phyloP scores from a whole-genome alignment of 2,797 vertebrate genomes.

The Merluccius polli region DNA sequence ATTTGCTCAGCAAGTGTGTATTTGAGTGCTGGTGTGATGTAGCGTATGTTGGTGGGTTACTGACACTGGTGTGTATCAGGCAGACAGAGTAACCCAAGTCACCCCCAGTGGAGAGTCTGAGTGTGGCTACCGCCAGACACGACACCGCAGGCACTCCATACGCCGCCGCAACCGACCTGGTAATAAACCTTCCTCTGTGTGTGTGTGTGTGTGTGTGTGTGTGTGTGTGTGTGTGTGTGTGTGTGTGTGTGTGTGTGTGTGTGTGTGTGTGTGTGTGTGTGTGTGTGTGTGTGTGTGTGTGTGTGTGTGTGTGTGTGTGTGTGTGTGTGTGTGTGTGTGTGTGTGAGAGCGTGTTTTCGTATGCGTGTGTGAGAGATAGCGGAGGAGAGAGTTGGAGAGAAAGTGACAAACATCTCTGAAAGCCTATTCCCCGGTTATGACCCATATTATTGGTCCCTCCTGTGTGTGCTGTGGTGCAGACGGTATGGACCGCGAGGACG shows the following conservation, averaged over 20 bases:
- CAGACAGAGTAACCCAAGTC: slow-evolving; percentile 85
- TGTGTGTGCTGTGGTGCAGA: slow-evolving; percentile 58
- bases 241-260: background rate
- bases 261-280: background rate
- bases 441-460: background rate
- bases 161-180: slow-evolving; percentile 79
- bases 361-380: background rate
- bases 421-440: background rate
- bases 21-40: slow-evolving; percentile 14
- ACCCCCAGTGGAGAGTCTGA: slow-evolving; percentile 80
- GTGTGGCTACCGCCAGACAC: slow-evolving; percentile 71
- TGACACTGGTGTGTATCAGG: slow-evolving; percentile 84
- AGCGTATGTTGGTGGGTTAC: slow-evolving; percentile 49
- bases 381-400: background rate
- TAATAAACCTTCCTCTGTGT: slow-evolving; percentile 52
- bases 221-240: too few species aligned
- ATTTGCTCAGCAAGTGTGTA: background rate
- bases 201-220: background rate
- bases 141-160: slow-evolving; percentile 71
- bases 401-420: too few species aligned
- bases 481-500: slow-evolving; percentile 74
- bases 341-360: background rate
- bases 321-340: background rate
- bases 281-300: background rate
- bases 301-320: background rate